Percentiles rank a stretch among this genome's conserved stretches.
These are phyloP conservation scores for Gallirallus australis DNA, from an alignment of 2,797 vertebrate species.

Conservation along the genomic window DNA sequence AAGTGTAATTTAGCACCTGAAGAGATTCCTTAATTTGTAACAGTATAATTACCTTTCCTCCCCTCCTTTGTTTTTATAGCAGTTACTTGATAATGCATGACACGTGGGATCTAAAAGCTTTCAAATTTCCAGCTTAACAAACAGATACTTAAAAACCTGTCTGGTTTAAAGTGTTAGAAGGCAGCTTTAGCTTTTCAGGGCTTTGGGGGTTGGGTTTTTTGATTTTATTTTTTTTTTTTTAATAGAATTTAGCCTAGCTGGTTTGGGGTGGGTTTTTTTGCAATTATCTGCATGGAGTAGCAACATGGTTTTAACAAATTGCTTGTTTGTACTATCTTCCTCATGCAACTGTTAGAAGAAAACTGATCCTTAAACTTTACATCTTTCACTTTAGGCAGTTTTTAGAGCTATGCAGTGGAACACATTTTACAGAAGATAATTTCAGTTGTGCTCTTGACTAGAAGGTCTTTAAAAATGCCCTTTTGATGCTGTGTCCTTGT, in stretches of 20 bases:
- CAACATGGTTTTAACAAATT: neutral
- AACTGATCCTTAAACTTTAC: neutral
- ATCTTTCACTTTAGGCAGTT: neutral
- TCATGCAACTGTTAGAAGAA: neutral
- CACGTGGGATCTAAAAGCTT: neutral
- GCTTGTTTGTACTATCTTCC: neutral
- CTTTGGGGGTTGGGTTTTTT: neutral
- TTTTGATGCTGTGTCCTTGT: neutral
- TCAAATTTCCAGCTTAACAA: neutral
- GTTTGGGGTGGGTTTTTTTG: neutral
- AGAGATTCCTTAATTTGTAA: neutral
- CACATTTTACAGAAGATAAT: neutral
- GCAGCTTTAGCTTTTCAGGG: neutral
- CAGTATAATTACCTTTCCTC: neutral
- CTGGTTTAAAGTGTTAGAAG: neutral
- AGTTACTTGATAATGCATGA: neutral
- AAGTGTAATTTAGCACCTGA: neutral
- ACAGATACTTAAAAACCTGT: neutral
- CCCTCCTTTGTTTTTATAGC: neutral
- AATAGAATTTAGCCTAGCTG: neutral
- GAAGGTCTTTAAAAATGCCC: neutral
- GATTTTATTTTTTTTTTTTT: neutral
- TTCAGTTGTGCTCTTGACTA: neutral
- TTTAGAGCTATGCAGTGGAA: neutral
- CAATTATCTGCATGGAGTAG: neutral